Evolutionary conservation across 2,888 invertebrate species (phyloP).

Genomic region (Hirtodrosophila histrioides): DNA sequence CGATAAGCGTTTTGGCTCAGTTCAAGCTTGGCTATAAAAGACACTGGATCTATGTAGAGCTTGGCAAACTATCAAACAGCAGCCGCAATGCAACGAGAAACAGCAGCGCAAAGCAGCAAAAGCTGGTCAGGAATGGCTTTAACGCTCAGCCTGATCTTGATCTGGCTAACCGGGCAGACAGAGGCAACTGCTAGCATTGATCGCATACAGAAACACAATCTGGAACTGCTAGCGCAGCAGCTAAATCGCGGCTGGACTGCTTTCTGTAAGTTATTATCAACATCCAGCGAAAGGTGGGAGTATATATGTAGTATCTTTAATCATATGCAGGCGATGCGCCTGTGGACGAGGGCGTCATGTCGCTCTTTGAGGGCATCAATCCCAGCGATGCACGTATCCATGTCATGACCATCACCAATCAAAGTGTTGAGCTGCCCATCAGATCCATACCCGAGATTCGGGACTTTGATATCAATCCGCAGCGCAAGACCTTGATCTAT

Average conservation of each 20-base stretch:
- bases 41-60: slow-evolving; percentile 6
- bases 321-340: slow-evolving; percentile 73
- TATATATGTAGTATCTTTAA: background rate
- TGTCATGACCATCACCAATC: slow-evolving; percentile 79
- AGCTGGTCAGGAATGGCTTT: slow-evolving; percentile 19
- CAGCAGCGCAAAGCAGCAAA: background rate
- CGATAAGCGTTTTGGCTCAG: slow-evolving; percentile 24
- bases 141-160: background rate
- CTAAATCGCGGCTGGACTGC: slow-evolving; percentile 72
- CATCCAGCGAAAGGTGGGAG: background rate
- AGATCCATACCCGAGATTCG: slow-evolving; percentile 74
- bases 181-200: slow-evolving; percentile 43
- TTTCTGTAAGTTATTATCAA: slow-evolving; percentile 70
- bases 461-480: slow-evolving; percentile 76
- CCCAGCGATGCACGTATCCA: slow-evolving; percentile 79
- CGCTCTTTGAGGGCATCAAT: slow-evolving; percentile 76
- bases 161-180: background rate
- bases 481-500: slow-evolving; percentile 76
- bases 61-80: slow-evolving; percentile 15
- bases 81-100: slow-evolving; percentile 19
- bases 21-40: slow-evolving; percentile 60
- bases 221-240: slow-evolving; percentile 67
- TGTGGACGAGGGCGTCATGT: slow-evolving; percentile 81
- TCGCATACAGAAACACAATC: slow-evolving; percentile 68
- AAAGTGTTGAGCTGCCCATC: slow-evolving; percentile 78